phyloP scores from a whole-genome alignment of 2,888 invertebrate species.

The Diarsia mendica region DNA sequence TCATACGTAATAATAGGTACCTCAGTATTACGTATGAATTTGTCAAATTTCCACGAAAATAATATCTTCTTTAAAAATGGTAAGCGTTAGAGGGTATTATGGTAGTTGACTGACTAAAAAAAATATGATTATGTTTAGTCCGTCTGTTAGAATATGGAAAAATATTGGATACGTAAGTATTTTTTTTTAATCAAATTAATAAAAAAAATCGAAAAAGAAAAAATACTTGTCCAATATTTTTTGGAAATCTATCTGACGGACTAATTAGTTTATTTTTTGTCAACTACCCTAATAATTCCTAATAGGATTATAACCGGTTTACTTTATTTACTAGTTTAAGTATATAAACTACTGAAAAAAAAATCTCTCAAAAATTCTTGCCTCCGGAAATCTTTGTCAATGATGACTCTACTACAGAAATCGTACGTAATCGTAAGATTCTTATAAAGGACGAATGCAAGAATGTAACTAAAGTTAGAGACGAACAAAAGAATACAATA shows the following conservation, averaged over 20 bases:
- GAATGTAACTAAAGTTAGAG: neutral
- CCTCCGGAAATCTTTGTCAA: neutral
- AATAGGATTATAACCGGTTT: neutral
- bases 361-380: neutral
- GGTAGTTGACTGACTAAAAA: too few relatives aligned
- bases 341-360: neutral
- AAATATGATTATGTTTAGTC: too few relatives aligned
- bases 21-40: too few relatives aligned
- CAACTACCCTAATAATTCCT: too few relatives aligned
- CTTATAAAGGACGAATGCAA: neutral
- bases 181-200: too few relatives aligned
- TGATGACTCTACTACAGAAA: neutral
- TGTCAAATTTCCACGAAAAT: neutral
- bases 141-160: too few relatives aligned
- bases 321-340: neutral
- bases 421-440: neutral
- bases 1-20: too few relatives aligned
- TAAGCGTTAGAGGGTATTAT: neutral
- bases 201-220: too few relatives aligned
- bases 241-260: too few relatives aligned
- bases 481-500: conserved; percentile 22
- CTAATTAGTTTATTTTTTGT: too few relatives aligned
- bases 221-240: too few relatives aligned
- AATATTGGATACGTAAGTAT: too few relatives aligned
- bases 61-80: neutral